Base-by-base conservation (phyloP, 2,113 vertebrate species). In the Seriola quinqueradiata region DNA sequence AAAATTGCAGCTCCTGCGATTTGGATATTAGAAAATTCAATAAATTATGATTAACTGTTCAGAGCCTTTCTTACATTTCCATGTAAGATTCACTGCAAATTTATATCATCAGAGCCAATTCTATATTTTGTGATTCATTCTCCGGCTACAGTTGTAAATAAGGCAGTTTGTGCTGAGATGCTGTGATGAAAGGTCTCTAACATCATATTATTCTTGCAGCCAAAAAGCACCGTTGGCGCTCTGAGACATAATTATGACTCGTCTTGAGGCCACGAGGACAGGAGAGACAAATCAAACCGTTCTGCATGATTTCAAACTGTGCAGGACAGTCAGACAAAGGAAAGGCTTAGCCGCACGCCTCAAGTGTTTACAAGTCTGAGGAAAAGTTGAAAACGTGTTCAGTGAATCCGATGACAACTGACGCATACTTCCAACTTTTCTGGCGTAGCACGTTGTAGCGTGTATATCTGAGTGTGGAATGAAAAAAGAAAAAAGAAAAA, bases 241-340 rank as follows among this genome's bases (percentile, higher is more conserved):
- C 3, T 14, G 55, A 54, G 48, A 28, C 48, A 48, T 28, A 61
- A 63, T 75, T 75, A 67, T 8, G 60, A 32, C 63, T 67, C n/a
- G 5, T 67, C 23, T 23, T 14, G 64, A 55, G 52, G 69, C 34
- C 19, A 7, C 7, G 14, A 38, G 38, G 21, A 55, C 58, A 36
- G n/a, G 48, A 36, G 5, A 11, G 16, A 36, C 13, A 64, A 64
- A 44, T 21, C 16, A 12, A 42, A 17, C 1, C 0, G 36, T 44
- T 32, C 23, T 65, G 52, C 59, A 13, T n/a, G 59, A 72, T 46
- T 64, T 65, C 19, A 36, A 34, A 68, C 3, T 34, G 4, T 40
- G 55, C 13, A 7, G 2, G 48, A 16, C 4, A 34, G 23, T 40
- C 55, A 50, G 34, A 32, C 25, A 28, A 61, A 38, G 40, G 8